These are phyloP conservation scores for Mesorhabditis spiculigera DNA, from an alignment of 2,888 invertebrate genomes.

Conservation along the genomic window DNA sequence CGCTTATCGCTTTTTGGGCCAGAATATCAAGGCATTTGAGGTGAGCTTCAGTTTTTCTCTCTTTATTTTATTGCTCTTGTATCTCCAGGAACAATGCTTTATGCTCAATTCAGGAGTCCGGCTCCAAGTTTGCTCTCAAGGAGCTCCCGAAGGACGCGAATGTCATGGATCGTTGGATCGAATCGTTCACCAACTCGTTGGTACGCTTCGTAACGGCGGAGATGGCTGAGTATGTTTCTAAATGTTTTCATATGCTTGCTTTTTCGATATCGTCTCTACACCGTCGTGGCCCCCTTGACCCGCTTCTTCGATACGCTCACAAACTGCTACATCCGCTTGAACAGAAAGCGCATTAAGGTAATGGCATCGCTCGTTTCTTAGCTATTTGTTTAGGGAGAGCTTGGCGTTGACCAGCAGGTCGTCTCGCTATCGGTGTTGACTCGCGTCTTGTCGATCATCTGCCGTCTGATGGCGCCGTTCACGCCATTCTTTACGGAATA, in stretches of 20 bases:
- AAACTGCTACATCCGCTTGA: conserved; percentile 98
- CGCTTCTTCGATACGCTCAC: conserved; percentile 96
- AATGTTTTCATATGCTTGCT: conserved; percentile 1
- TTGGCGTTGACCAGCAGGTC: conserved; percentile 76
- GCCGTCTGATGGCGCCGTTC: conserved; percentile 91
- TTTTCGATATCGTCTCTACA: conserved; percentile 79
- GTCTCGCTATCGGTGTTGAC: conserved; percentile 82
- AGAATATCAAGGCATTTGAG: conserved; percentile 80
- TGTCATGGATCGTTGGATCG: conserved; percentile 94
- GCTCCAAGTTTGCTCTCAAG: conserved; percentile 26
- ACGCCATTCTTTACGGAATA: conserved; percentile 92
- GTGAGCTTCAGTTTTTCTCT: conserved; percentile 61
- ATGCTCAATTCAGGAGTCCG: conserved; percentile 29
- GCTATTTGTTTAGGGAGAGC: conserved; percentile 70
- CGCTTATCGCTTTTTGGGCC: conserved; percentile 78
- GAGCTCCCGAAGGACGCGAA: conserved; percentile 63
- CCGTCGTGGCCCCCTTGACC: conserved; percentile 86
- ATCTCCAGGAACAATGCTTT: neutral
- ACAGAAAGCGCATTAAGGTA: conserved; percentile 82
- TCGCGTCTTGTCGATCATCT: conserved; percentile 81
- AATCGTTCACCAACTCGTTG: conserved; percentile 90
- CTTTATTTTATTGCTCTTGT: neutral
- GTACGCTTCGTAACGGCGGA: conserved; percentile 81
- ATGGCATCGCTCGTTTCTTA: conserved; percentile 17
- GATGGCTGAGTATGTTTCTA: conserved; percentile 68